Evolutionary conservation across 2,888 invertebrate genomes (phyloP).

Genomic region (Limenitis camilla): DNA sequence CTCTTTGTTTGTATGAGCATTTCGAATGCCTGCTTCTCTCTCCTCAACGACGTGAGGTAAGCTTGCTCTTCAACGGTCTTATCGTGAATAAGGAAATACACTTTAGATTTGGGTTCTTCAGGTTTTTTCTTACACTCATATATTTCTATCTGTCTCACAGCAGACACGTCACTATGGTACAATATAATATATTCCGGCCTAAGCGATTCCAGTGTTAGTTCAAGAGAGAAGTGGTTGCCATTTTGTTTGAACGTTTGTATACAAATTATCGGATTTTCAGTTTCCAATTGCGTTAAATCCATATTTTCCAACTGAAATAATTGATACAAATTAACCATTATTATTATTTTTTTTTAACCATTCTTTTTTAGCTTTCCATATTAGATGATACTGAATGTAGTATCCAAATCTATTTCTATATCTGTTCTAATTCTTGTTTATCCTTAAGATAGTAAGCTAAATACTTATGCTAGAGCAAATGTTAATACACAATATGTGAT

Average conservation of each 20-base stretch:
- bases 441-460: too few relatives aligned
- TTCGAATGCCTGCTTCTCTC: conserved; percentile 97
- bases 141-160: conserved; percentile 92
- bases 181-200: conserved; percentile 89
- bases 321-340: not conserved
- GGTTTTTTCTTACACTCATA: conserved; percentile 77
- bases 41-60: conserved; percentile 90
- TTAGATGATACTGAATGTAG: too few relatives aligned
- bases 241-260: conserved; percentile 86
- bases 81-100: conserved; percentile 93
- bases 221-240: conserved; percentile 81
- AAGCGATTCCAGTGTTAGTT: conserved; percentile 78
- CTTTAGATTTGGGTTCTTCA: conserved; percentile 73
- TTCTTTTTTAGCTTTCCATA: not conserved
- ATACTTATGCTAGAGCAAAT: too few relatives aligned
- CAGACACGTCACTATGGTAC: conserved; percentile 91
- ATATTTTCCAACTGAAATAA: conserved; percentile 77
- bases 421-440: too few relatives aligned
- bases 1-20: conserved; percentile 92
- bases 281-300: conserved; percentile 77
- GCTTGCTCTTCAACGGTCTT: conserved; percentile 98
- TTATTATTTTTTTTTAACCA: not conserved
- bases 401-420: too few relatives aligned
- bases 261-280: conserved; percentile 79
- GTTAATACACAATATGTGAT: too few relatives aligned